Percentiles rank a stretch among this genome's conserved stretches.
Conservation (phyloP, 2,113 vertebrate species). For the Sakesphorus luctuosus region DNA sequence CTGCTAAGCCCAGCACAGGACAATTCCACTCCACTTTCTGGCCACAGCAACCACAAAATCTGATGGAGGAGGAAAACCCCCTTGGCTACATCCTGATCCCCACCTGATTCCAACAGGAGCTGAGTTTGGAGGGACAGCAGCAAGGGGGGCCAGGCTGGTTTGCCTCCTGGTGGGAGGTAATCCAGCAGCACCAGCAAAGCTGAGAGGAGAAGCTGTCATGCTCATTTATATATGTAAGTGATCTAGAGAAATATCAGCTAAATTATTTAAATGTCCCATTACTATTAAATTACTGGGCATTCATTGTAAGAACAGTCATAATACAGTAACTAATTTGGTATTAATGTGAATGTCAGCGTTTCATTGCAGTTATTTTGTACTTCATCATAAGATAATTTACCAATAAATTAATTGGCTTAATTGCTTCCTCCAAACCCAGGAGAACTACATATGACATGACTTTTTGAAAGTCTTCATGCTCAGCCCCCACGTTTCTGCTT, state of each 20-base stretch:
- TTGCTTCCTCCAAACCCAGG: constrained; percentile 51
- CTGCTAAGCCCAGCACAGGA: not conserved
- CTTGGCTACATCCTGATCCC: not conserved
- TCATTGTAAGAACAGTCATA: constrained; percentile 74
- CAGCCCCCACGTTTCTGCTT: not conserved
- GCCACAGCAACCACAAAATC: not conserved
- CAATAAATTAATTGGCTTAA: constrained; percentile 76
- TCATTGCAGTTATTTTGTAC: constrained; percentile 75
- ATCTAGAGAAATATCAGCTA: constrained; percentile 57
- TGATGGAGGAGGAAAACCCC: not conserved
- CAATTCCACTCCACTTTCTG: not conserved
- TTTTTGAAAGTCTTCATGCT: not conserved
- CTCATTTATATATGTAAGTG: constrained; percentile 65
- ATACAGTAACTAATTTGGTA: constrained; percentile 70
- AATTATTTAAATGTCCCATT: constrained; percentile 74
- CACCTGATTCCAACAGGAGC: not conserved
- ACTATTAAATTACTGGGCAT: constrained; percentile 73
- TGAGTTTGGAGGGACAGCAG: not conserved
- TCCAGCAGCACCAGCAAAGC: constrained; percentile 18
- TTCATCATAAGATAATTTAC: constrained; percentile 75
- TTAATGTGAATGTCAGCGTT: constrained; percentile 71
- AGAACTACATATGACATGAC: constrained; percentile 32
- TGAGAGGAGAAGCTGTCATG: constrained; percentile 18
- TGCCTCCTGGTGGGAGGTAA: not conserved
- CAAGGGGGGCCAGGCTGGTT: not conserved